Base-by-base conservation (phyloP, 2,113 vertebrate species). In the Galbula dea region DNA sequence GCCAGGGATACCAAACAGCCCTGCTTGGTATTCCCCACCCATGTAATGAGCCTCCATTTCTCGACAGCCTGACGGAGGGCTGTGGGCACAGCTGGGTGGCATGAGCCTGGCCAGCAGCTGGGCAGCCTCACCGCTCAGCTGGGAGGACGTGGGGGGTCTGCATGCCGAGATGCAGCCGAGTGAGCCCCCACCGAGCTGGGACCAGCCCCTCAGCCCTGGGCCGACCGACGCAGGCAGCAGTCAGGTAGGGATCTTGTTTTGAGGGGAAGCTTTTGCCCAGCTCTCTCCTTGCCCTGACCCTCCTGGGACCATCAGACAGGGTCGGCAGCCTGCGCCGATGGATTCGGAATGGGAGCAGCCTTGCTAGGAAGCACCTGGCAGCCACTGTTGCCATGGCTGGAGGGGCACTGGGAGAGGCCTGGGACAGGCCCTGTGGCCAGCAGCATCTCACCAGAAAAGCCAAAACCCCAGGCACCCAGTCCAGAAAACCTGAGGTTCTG, bases 31-130 rank as follows among this genome's bases (percentile, higher is more conserved):
- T 77, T 93, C 16, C 52, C 66, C 83, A 58, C 3, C 55, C 80
- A 13, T 88, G 83, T 95, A 95, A 94, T 87, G 78, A 95, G 90
- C 88, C 48, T 94, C 96, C 77, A 0, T 95, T 94, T 95, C 94
- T 94, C 36, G 62, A 84, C 94, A 96, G 94, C 91, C 95, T 88
- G 92, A 82, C 45, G 62, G 41, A 75, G 94, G 92, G 90, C 90
- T 92, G 86, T 94, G 95, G 90, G 90, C 92, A 41, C 95, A 82
- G 81, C 92, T 84, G 94, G 95, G 91, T 79, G 81, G 92, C 83
- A 22, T 36, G 39, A 93, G 92, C 88, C 88, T 68, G 3, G 90
- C 69, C 86, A 86, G 90, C 83, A 95, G 92, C 90, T 92, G 90
- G 96, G 90, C 86, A 78, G 73, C 83, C 83, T 43, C 83, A 90